These are phyloP conservation scores for Rallus limicola DNA, from an alignment of 2,113 vertebrate genomes.

Conservation along the genomic window DNA sequence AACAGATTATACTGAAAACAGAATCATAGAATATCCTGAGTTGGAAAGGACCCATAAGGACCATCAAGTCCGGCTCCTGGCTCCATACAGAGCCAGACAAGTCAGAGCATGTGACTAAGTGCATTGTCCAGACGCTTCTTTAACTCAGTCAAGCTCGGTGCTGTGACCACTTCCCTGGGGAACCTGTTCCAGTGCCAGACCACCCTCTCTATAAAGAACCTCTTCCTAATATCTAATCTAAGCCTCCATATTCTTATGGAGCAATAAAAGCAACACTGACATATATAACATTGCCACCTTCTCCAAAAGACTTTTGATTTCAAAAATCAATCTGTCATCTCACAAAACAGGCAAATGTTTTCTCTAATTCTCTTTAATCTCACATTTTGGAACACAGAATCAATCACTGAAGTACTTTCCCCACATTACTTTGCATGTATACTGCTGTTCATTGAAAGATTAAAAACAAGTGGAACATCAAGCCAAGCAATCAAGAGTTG, in stretches of 20 bases:
- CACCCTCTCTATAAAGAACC: too few species aligned
- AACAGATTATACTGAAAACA: not conserved
- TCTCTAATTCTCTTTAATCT: not conserved
- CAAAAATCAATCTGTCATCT: constrained; percentile 7
- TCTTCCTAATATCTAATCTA: too few species aligned
- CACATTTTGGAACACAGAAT: not conserved
- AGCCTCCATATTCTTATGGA: not conserved
- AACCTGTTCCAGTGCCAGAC: too few species aligned
- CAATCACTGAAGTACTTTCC: constrained; percentile 1
- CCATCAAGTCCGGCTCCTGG: too few species aligned
- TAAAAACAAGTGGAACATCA: constrained; percentile 31
- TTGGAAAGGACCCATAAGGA: too few species aligned
- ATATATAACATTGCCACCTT: not conserved
- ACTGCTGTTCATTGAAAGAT: constrained; percentile 19
- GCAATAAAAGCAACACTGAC: not conserved
- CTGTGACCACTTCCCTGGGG: too few species aligned
- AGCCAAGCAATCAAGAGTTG: constrained; percentile 35
- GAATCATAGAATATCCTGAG: too few species aligned
- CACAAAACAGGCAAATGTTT: constrained; percentile 15
- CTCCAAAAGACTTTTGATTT: not conserved
- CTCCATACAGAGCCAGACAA: too few species aligned
- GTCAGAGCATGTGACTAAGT: too few species aligned
- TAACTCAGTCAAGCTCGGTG: too few species aligned
- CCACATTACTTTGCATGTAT: not conserved
- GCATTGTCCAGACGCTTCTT: too few species aligned